These are phyloP conservation scores for Lycorma delicatula DNA, from an alignment of 1,140 invertebrate genomes.

Conservation along the genomic window DNA sequence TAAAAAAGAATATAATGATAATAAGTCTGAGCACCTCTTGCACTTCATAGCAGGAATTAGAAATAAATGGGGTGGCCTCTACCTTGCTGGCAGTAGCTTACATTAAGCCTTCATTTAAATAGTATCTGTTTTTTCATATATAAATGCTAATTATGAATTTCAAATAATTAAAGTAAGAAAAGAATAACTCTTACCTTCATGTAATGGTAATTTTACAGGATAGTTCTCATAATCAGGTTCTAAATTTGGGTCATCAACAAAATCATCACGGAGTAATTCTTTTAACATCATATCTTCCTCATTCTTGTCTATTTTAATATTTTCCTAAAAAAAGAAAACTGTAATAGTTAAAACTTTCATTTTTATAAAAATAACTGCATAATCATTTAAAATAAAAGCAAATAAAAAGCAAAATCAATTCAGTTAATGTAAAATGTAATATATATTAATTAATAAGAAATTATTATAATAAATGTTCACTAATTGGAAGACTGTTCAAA, in stretches of 20 bases:
- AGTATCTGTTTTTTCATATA: too few species aligned
- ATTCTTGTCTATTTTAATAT: slow-evolving; percentile 25
- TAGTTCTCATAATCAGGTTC: slow-evolving; percentile 23
- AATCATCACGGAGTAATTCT: slow-evolving; percentile 27
- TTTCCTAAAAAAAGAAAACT: slow-evolving; percentile 11
- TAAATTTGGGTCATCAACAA: slow-evolving; percentile 24
- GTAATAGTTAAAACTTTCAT: neutral
- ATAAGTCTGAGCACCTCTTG: too few species aligned
- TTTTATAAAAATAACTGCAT: neutral
- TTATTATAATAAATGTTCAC: neutral
- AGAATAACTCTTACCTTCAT: slow-evolving; percentile 7
- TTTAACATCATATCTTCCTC: slow-evolving; percentile 28
- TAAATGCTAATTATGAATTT: too few species aligned
- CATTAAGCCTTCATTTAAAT: too few species aligned
- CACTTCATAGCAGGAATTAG: too few species aligned
- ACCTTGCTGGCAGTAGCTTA: too few species aligned
- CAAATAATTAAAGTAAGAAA: too few species aligned
- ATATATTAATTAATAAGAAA: neutral
- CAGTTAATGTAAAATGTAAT: neutral
- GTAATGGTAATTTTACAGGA: slow-evolving; percentile 24
- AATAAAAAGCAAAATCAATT: neutral
- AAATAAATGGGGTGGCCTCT: too few species aligned
- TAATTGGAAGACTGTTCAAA: too few species aligned
- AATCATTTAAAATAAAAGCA: neutral
- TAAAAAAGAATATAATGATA: too few species aligned